Conservation (phyloP, 2,797 vertebrate genomes). For the Takifugu ocellatus region DNA sequence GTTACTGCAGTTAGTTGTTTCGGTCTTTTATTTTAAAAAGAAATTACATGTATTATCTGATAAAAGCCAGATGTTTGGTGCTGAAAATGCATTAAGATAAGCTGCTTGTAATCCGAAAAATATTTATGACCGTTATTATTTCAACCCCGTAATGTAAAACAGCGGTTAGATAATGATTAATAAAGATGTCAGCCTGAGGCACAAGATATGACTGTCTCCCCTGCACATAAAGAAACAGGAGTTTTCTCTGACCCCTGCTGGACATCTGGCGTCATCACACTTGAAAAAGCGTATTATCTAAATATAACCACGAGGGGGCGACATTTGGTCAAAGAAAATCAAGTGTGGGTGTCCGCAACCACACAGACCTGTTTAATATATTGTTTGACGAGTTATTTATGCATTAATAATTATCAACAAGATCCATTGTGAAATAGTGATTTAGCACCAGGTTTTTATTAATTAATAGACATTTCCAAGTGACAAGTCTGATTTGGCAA, state of each 20-base stretch:
- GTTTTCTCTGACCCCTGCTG: conserved; percentile 46
- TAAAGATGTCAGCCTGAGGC: neutral
- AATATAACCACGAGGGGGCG: conserved; percentile 40
- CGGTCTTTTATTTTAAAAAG: no score
- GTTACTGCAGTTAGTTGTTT: no score
- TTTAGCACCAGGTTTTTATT: no score
- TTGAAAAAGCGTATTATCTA: neutral
- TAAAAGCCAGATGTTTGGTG: no score
- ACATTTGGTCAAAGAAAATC: conserved; percentile 1
- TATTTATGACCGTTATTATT: no score
- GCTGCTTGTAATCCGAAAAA: no score
- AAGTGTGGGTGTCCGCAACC: neutral
- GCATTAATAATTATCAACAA: neutral
- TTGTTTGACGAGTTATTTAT: neutral
- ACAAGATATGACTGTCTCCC: neutral
- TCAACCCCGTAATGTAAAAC: no score
- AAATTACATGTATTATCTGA: no score
- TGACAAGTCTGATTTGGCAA: no score
- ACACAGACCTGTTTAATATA: neutral
- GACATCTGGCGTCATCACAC: neutral
- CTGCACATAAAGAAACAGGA: neutral
- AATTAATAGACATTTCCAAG: no score
- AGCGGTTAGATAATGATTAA: neutral
- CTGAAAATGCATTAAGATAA: no score
- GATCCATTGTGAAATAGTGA: neutral